Evolutionary conservation across 2,797 vertebrate species (phyloP), one percentile per base, ranked within the genome.

Genomic region (Channa striata): DNA sequence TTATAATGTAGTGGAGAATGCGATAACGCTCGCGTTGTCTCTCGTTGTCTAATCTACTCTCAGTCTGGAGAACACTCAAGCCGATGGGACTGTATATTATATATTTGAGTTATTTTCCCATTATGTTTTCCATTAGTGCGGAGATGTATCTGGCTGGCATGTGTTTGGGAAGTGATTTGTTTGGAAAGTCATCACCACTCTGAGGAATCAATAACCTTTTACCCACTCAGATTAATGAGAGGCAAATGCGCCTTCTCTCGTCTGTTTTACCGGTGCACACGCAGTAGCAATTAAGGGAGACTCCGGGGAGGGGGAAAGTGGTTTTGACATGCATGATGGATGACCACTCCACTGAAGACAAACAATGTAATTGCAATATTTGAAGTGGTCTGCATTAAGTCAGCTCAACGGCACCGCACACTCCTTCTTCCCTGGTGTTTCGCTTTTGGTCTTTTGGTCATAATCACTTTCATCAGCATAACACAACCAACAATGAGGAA

Each of bases 151-250:
- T 90, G 48, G 80, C 87, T 78, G 81, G 77, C 63, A 36, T 83
- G 84, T 80, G 83, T 91, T 93, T 89, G 88, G 89, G 88, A 94
- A 94, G 88, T 88, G 88, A 92, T 93, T 91, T 92, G 92, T 92
- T 93, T 92, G 89, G 88, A 87, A 93, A 91, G 90, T 92, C 90
- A 86, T 91, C 90, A 87, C 86, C 81, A 86, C 86, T 89, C 82
- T 23, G 77, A 86, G 83, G 85, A 92, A 94, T 94, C 93, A 93
- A 93, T 94, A 93, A 92, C 91, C 93, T 93, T 91, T 94, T 93
- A 93, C 90, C 91, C 83, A 89, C 88, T 92, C 86, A 90, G 90
- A 93, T 89, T 89, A 91, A 93, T 90, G 92, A 93, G 82, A 93
- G 88, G 90, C 90, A 93, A 93, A 93, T 93, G 91, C 79, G 81